Base-by-base conservation (phyloP, 2,888 invertebrate species). In the Chloromyia formosa region DNA sequence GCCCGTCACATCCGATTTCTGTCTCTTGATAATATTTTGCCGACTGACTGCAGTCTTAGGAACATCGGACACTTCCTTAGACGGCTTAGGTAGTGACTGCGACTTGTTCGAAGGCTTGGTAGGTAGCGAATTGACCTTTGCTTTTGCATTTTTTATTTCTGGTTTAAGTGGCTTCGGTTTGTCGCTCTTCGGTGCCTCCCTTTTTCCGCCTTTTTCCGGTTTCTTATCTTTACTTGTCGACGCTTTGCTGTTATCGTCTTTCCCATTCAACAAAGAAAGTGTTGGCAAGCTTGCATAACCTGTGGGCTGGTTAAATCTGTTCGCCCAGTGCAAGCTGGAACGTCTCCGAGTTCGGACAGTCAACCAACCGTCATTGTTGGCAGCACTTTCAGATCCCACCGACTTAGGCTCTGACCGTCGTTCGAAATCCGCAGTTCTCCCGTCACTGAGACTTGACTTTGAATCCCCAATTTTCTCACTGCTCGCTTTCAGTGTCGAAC, bases 281-380 rank as follows among this genome's bases (percentile, higher is more conserved):
- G 94, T 93, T 0, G 94, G 94, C 71, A 94, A 83, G 77, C 94
- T 94, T 0, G 92, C 92, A 0, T 94, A 94, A 0, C 94, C 93
- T 1, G 93, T 93, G 0, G 94, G 94, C 82, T 93, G 92, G 80
- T 93, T 89, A 81, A 93, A 95, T 76, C 94, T 88, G 77, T 91
- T 92, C 0, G 91, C 87, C 92, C 92, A 92, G 78, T 91, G 90
- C 16, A 90, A 89, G 81, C 91, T 91, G 0, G 89, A 89, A 66
- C 91, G 88, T 27, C 94, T 87, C 53, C 92, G 88, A 62, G 92
- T 91, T 80, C 94, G 92, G 0, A 97, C 97, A 0, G 94, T 96
- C 77, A 95, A 89, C 97, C 96, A 97, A 0, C 96, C 97, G 79
- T 94, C 94, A 54, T 88, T 81, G 20, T 83, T 82, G 40, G 64